Evolutionary conservation across 2,888 invertebrate genomes (phyloP), one percentile per base, ranked within the genome.

Genomic region (Dolichopus griseipennis): DNA sequence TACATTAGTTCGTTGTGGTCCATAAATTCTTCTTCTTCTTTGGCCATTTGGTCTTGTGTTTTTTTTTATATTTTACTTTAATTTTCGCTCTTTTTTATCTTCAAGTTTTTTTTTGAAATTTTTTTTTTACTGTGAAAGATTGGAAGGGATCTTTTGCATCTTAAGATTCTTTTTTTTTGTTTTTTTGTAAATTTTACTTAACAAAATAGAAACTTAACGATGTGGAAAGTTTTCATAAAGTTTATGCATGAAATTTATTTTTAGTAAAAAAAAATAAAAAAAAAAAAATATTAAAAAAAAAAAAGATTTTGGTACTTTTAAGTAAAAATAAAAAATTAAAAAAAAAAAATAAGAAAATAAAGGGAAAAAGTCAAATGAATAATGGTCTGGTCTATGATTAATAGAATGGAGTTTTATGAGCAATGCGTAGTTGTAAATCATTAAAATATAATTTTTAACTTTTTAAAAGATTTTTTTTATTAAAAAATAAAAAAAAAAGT

Each of bases 1-100:
- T 52, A 52, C 52, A 52, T 52, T 52, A 52, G 52, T 52, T 52
- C 52, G n/a, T 52, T 52, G n/a, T 52, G 52, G 52, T 52, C 52
- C 9, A 52, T 52, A 52, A 52, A 52, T 52, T 52, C n/a, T 52
- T 52, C 18, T 52, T 52, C 18, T 52, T 18, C n/a, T 52, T 52
- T 52, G 52, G 52, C 15, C 52, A 18, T 52, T 52, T 52, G 18
- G 27, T 27, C 27, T 27, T 27, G 5, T 27, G 27, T 52, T 37
- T 37, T 37, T 10, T 10, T 37, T 12, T 10, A 37, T 5, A 37
- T 10, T 37, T 37, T 10, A 37, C 37, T 7, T 37, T 9, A 7
- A n/a, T 9, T 10, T 37, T 12, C 8, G 12, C 37, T 10, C 12
- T 1, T 37, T 37, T 37, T 37, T 37, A 10, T 37, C 12, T 37